Percentiles rank a stretch among this genome's conserved stretches.
Conservation (phyloP, 2,113 vertebrate genomes). For the Mustela lutreola region DNA sequence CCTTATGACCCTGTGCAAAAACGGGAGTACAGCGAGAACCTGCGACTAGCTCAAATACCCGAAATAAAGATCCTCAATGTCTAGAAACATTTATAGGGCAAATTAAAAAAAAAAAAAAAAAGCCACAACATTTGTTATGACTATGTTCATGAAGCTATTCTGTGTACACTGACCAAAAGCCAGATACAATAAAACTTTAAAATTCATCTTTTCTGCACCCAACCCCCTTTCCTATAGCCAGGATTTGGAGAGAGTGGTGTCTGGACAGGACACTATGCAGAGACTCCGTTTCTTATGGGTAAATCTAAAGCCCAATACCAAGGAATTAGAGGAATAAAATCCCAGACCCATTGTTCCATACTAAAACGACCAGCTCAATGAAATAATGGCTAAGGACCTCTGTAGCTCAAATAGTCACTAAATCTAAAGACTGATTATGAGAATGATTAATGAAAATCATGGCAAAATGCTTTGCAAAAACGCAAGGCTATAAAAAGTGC, state of each 20-base stretch:
- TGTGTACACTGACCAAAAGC: constrained; percentile 38
- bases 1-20: background rate
- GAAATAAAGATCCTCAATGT: constrained; percentile 16
- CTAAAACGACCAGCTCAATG: background rate
- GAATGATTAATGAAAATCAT: background rate
- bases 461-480: constrained; percentile 26
- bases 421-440: constrained; percentile 42
- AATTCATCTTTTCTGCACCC: constrained; percentile 11
- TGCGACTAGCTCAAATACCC: background rate
- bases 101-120: background rate
- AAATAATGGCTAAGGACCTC: background rate
- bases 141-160: background rate
- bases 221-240: background rate
- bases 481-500: background rate
- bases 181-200: background rate
- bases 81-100: constrained; percentile 23
- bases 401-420: background rate
- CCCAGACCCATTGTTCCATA: background rate
- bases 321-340: background rate
- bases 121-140: background rate
- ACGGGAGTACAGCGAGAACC: constrained; percentile 25
- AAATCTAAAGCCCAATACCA: background rate
- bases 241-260: background rate
- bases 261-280: background rate
- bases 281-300: background rate